These are phyloP conservation scores for Andricus curvator DNA, from an alignment of 2,888 invertebrate species.

Conservation along the genomic window DNA sequence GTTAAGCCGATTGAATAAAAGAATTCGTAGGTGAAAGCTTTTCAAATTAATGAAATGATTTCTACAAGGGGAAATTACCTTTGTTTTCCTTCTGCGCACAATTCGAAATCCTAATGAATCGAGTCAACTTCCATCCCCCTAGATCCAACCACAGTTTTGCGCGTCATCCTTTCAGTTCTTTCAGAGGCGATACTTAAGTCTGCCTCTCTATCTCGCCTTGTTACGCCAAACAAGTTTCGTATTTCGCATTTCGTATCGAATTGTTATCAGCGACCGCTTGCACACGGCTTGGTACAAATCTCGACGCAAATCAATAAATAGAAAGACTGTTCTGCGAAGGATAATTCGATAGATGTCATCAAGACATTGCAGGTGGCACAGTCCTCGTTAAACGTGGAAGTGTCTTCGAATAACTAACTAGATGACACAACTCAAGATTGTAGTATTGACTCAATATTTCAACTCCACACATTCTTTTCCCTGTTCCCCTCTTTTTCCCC, in stretches of 20 bases:
- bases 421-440: not conserved
- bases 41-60: not conserved
- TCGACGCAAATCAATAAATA: conserved; percentile 22
- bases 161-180: not conserved
- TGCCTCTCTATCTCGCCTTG: conserved; percentile 6
- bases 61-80: not conserved
- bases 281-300: not conserved
- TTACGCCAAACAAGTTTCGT: conserved; percentile 27
- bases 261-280: not conserved
- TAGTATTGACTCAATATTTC: not conserved
- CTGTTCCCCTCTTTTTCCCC: too few species aligned
- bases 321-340: not conserved
- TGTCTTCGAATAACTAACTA: not conserved
- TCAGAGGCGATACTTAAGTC: not conserved
- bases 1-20: conserved; percentile 16
- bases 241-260: conserved; percentile 12
- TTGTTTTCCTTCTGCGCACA: conserved; percentile 21
- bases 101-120: conserved; percentile 5
- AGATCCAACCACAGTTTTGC: not conserved
- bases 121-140: not conserved
- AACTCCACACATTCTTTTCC: too few species aligned
- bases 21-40: not conserved
- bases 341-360: conserved; percentile 10
- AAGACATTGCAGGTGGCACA: not conserved
- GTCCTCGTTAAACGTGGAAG: not conserved